Evolutionary conservation across 1,140 invertebrate genomes (phyloP), one percentile per base, ranked within the genome.

Genomic region (Zelostemma sp.): DNA sequence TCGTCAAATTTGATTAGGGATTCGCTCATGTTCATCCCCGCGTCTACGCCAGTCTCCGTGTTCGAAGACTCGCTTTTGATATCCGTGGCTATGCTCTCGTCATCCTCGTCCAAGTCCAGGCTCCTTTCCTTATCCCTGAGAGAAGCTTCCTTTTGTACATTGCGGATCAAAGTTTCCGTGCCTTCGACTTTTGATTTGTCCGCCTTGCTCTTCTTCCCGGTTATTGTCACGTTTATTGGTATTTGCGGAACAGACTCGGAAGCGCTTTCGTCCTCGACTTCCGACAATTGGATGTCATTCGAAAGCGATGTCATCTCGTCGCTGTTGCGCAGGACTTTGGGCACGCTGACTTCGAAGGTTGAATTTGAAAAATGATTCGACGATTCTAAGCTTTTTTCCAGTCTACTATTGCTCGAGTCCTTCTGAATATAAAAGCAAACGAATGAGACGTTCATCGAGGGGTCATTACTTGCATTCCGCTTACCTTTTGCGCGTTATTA

Each of bases 171-270:
- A 68, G 64, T 71, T 49, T 70, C 72, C 15, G 72, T 72, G 58
- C 71, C 62, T 55, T 73, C 66, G 9, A 14, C 18, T 9, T 58
- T 64, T 17, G 47, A 50, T 48, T 74, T 45, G 18, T 74, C 67
- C 16, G 35, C 63, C 57, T 74, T 72, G n/a, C n/a, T n/a, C 62
- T 80, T 80, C 19, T 82, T 80, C 51, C 82, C 78, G 9, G 74
- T 78, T 83, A 85, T 81, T 78, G 81, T 84, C 74, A 80, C 76
- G 47, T 83, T 83, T 70, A 82, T 79, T 57, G 84, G 81, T 54
- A 80, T 61, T 47, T 79, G 71, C 18, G 74, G 53, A 60, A 68
- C 76, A 6, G 77, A 69, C 8, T 78, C 75, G 0, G 73, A 79
- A 9, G 68, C 18, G 43, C 68, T 83, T 16, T 80, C 76, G 15